Percentiles rank a stretch among this genome's conserved stretches.
Conservation (phyloP, 1,140 invertebrate genomes). For the Pogonus chalceus region DNA sequence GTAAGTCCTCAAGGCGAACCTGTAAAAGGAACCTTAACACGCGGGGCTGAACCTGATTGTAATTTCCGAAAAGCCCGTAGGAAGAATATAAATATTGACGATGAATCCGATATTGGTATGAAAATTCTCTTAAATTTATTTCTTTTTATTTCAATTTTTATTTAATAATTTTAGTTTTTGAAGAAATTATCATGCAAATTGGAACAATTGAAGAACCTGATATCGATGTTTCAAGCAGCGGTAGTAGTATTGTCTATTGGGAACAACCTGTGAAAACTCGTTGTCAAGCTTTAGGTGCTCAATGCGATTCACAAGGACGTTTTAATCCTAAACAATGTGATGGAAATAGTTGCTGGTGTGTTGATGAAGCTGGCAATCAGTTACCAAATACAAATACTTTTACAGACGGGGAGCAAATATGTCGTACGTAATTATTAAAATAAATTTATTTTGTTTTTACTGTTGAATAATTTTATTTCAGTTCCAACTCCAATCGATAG, state of each 20-base stretch:
- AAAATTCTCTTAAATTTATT: slow-evolving; percentile 2
- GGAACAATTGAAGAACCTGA: slow-evolving; percentile 35
- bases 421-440: slow-evolving; percentile 44
- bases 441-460: slow-evolving; percentile 10
- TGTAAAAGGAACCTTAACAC: slow-evolving; percentile 62
- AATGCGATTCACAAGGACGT: slow-evolving; percentile 54
- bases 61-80: slow-evolving; percentile 62
- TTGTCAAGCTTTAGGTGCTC: slow-evolving; percentile 49
- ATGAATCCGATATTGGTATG: slow-evolving; percentile 31
- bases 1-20: slow-evolving; percentile 69
- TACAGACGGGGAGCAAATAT: slow-evolving; percentile 46
- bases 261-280: slow-evolving; percentile 40
- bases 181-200: slow-evolving; percentile 54
- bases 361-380: slow-evolving; percentile 75
- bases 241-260: slow-evolving; percentile 22
- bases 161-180: slow-evolving; percentile 40
- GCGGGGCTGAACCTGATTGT: slow-evolving; percentile 59
- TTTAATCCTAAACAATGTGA: slow-evolving; percentile 67
- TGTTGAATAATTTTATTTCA: slow-evolving; percentile 27
- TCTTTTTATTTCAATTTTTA: slow-evolving; percentile 6
- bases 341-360: slow-evolving; percentile 69
- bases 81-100: slow-evolving; percentile 28
- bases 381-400: slow-evolving; percentile 52
- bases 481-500: slow-evolving; percentile 48
- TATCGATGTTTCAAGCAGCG: slow-evolving; percentile 22